These are phyloP conservation scores for Phengaris arion DNA, from an alignment of 2,888 invertebrate species.

Conservation along the genomic window DNA sequence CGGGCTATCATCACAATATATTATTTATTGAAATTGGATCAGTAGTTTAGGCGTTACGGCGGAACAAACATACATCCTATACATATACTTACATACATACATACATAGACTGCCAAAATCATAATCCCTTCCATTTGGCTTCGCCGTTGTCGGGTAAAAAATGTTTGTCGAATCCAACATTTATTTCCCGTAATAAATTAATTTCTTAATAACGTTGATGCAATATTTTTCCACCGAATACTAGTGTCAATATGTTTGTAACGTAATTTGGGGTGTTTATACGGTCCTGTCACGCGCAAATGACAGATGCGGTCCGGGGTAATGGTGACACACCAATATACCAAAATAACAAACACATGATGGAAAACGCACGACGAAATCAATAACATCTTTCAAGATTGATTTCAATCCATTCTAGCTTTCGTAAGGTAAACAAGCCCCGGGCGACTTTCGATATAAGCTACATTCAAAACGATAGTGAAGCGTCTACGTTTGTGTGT, in stretches of 20 bases:
- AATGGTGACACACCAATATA: conserved; percentile 12
- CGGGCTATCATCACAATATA: too few relatives aligned
- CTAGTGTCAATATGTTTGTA: conserved; percentile 12
- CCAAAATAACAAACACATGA: neutral
- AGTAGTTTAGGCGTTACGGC: too few relatives aligned
- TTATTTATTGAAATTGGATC: too few relatives aligned
- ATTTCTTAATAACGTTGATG: neutral
- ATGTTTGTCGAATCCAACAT: neutral
- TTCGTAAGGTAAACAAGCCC: neutral
- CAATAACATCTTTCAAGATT: conserved; percentile 15
- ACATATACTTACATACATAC: too few relatives aligned
- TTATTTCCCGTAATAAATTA: neutral
- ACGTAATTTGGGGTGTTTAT: neutral
- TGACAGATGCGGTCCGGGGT: neutral
- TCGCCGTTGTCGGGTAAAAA: too few relatives aligned
- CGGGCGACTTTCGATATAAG: neutral
- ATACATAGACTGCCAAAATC: too few relatives aligned
- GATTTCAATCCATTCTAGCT: conserved; percentile 1
- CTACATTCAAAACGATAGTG: neutral
- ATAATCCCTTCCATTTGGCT: too few relatives aligned
- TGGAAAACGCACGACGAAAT: conserved; percentile 6
- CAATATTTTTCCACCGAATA: neutral
- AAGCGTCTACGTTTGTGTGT: neutral
- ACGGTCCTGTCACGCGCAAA: neutral
- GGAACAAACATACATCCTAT: too few relatives aligned